phyloP scores from a whole-genome alignment of 2,888 invertebrate species.

The Sthenelais limicola region DNA sequence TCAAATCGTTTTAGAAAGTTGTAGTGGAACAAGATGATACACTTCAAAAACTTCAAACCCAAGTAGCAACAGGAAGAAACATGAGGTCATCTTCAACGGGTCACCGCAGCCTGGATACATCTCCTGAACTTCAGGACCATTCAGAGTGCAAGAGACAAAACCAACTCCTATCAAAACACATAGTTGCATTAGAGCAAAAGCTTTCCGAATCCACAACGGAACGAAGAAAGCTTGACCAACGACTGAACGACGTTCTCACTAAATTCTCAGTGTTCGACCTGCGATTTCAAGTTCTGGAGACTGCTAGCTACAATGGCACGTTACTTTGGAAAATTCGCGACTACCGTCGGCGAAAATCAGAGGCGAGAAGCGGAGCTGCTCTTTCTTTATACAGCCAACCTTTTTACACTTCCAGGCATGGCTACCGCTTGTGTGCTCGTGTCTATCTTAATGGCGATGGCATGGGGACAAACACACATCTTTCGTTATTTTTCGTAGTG shows the following conservation, averaged over 20 bases:
- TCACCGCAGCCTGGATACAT: too few species aligned
- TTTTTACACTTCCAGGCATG: slow-evolving; percentile 65
- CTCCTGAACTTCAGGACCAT: too few species aligned
- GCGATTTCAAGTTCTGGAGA: slow-evolving; percentile 61
- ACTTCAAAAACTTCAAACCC: too few species aligned
- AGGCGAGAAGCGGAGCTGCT: slow-evolving; percentile 60
- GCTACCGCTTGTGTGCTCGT: slow-evolving; percentile 68
- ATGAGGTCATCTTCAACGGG: too few species aligned
- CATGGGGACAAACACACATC: slow-evolving; percentile 63
- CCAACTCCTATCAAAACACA: too few species aligned
- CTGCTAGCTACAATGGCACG: slow-evolving; percentile 60
- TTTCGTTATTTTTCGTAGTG: slow-evolving; percentile 68
- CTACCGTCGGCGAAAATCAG: slow-evolving; percentile 59
- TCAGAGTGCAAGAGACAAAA: too few species aligned
- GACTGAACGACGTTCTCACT: neutral
- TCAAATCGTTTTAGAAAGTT: too few species aligned
- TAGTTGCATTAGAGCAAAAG: too few species aligned
- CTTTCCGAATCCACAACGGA: too few species aligned
- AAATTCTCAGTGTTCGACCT: slow-evolving; percentile 62
- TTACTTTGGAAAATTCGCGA: slow-evolving; percentile 68
- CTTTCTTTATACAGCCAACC: slow-evolving; percentile 68
- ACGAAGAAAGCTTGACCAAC: too few species aligned
- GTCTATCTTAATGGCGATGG: slow-evolving; percentile 69
- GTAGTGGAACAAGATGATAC: too few species aligned
- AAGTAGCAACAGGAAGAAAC: too few species aligned